Conservation (phyloP, 2,888 invertebrate genomes). For the Tetragonula carbonaria region DNA sequence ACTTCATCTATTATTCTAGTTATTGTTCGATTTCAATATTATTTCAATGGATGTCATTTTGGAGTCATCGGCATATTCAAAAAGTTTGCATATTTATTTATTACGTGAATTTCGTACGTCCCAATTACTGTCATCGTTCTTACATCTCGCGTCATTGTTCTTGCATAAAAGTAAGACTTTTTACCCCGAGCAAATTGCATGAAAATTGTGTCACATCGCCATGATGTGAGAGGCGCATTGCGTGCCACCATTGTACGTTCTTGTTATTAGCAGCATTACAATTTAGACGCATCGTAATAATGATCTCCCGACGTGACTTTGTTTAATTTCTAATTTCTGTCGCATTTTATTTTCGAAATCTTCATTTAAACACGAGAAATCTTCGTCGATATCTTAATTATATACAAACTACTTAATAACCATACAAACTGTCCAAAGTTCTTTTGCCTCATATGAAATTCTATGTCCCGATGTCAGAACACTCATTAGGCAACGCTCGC, state of each 20-base stretch:
- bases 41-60: not conserved
- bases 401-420: too few relatives aligned
- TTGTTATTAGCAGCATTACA: not conserved
- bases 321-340: not conserved
- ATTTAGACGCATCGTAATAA: not conserved
- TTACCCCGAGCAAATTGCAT: not conserved
- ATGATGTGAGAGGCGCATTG: conserved; percentile 4
- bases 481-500: too few relatives aligned
- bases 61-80: too few relatives aligned
- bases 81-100: not conserved
- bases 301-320: not conserved
- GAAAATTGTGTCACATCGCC: conserved; percentile 27
- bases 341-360: not conserved
- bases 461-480: too few relatives aligned
- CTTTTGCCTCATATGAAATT: too few relatives aligned
- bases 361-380: not conserved
- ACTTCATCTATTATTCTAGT: too few relatives aligned
- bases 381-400: too few relatives aligned
- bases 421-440: too few relatives aligned
- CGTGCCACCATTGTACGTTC: not conserved
- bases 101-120: not conserved
- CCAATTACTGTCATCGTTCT: not conserved
- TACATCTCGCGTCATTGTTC: conserved; percentile 11
- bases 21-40: not conserved
- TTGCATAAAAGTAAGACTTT: not conserved